Conservation (phyloP, 1,140 invertebrate genomes). For the Acromyrmex echinatior region DNA sequence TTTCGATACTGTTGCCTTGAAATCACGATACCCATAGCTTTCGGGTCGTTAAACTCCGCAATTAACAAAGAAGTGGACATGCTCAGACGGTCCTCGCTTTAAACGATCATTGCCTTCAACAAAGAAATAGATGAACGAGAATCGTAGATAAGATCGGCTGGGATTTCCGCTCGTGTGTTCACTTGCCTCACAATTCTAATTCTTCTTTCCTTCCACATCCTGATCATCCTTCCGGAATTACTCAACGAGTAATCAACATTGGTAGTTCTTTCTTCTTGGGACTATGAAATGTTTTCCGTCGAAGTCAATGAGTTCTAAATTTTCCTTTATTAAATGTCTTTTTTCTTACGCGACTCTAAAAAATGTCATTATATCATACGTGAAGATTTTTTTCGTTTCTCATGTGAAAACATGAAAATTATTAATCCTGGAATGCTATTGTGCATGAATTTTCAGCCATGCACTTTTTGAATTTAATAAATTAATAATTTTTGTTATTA, state of each 20-base stretch:
- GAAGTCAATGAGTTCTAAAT: not conserved
- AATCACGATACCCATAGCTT: not conserved
- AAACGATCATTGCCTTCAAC: slow-evolving; percentile 80
- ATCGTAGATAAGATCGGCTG: slow-evolving; percentile 77
- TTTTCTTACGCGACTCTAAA: not conserved
- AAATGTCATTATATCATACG: not conserved
- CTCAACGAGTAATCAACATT: not conserved
- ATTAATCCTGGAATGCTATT: not conserved
- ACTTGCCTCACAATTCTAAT: slow-evolving; percentile 30
- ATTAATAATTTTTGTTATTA: no score
- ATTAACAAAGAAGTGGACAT: slow-evolving; percentile 80
- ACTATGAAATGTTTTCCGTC: not conserved
- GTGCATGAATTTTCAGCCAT: no score
- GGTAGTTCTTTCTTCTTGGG: not conserved
- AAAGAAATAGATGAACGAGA: slow-evolving; percentile 71
- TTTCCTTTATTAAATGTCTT: not conserved
- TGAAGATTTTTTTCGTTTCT: not conserved
- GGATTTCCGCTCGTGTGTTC: slow-evolving; percentile 77
- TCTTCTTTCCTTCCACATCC: slow-evolving; percentile 24
- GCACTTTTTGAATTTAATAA: no score
- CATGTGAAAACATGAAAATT: not conserved
- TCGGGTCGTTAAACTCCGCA: slow-evolving; percentile 80
- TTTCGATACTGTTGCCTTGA: not conserved
- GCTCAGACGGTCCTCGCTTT: slow-evolving; percentile 75
- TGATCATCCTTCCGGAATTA: slow-evolving; percentile 27